These are phyloP conservation scores for Manduca sexta DNA, from an alignment of 1,140 invertebrate genomes.

Conservation along the genomic window DNA sequence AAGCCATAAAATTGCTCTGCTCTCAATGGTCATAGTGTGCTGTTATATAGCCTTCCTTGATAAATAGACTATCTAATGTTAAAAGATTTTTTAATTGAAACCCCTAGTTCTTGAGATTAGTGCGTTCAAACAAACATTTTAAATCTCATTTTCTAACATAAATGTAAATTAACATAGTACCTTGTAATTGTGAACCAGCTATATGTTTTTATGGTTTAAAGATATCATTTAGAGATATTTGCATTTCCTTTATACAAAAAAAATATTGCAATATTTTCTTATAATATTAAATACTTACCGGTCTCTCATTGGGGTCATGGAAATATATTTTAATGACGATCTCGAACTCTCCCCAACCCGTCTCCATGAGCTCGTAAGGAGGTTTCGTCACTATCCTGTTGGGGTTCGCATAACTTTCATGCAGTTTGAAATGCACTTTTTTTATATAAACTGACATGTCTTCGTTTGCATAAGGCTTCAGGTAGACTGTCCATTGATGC, in stretches of 20 bases:
- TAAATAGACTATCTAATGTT: no score
- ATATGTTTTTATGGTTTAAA: no score
- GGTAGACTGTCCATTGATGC: conserved; percentile 98
- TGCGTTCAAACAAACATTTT: no score
- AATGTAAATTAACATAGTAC: no score
- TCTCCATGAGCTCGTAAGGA: conserved; percentile 98
- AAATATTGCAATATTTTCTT: background rate
- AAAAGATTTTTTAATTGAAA: no score
- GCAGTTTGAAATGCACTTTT: conserved; percentile 97
- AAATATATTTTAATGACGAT: conserved; percentile 99
- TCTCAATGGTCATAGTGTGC: no score
- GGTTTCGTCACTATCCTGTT: conserved; percentile 95
- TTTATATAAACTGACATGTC: conserved; percentile 97
- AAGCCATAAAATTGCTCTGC: no score
- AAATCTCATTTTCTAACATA: no score
- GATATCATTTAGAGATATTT: no score
- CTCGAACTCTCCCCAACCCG: conserved; percentile 99
- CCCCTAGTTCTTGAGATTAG: no score
- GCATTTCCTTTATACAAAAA: background rate
- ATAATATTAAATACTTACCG: conserved; percentile 77
- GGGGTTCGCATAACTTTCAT: conserved; percentile 97
- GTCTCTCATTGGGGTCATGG: conserved; percentile 95
- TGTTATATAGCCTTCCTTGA: no score
- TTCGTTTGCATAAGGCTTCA: conserved; percentile 95
- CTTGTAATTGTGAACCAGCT: no score